A percentile compares a stretch with the other conserved stretches of the same genome.
These are phyloP conservation scores for Augochlorella aurata DNA, from an alignment of 2,888 invertebrate species.

Conservation along the genomic window DNA sequence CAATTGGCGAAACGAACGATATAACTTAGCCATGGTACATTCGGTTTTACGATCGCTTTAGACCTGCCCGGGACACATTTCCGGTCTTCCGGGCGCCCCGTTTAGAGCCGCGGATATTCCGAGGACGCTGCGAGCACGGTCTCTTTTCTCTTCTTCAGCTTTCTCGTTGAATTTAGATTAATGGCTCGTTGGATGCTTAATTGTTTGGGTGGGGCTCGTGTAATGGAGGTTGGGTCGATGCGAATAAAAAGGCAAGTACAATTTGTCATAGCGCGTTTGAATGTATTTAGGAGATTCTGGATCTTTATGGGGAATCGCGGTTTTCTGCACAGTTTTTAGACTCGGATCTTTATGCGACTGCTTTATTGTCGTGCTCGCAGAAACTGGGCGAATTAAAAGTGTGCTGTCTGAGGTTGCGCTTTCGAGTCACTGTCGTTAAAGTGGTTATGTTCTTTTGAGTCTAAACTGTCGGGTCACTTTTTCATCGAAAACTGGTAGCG, in stretches of 20 bases:
- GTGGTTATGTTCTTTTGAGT: too few species aligned
- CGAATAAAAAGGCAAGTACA: background rate
- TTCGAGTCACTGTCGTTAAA: too few species aligned
- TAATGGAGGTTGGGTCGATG: background rate
- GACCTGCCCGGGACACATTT: slow-evolving; percentile 42
- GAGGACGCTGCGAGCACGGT: slow-evolving; percentile 3
- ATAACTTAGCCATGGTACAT: slow-evolving; percentile 67
- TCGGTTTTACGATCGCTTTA: slow-evolving; percentile 68
- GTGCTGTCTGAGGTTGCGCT: too few species aligned
- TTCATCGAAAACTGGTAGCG: too few species aligned
- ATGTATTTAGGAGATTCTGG: too few species aligned
- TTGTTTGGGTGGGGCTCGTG: background rate
- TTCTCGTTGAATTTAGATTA: background rate
- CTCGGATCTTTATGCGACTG: too few species aligned
- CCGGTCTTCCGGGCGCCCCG: slow-evolving; percentile 10
- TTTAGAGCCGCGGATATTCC: slow-evolving; percentile 12
- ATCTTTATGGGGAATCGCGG: too few species aligned
- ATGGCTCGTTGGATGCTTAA: background rate
- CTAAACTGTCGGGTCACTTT: too few species aligned
- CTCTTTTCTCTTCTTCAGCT: background rate
- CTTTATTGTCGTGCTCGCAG: too few species aligned
- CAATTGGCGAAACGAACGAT: slow-evolving; percentile 71
- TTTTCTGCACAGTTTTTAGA: too few species aligned
- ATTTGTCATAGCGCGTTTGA: background rate
- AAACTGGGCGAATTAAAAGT: too few species aligned